phyloP scores from a whole-genome alignment of 2,797 vertebrate species.

The Crocidura indochinensis region DNA sequence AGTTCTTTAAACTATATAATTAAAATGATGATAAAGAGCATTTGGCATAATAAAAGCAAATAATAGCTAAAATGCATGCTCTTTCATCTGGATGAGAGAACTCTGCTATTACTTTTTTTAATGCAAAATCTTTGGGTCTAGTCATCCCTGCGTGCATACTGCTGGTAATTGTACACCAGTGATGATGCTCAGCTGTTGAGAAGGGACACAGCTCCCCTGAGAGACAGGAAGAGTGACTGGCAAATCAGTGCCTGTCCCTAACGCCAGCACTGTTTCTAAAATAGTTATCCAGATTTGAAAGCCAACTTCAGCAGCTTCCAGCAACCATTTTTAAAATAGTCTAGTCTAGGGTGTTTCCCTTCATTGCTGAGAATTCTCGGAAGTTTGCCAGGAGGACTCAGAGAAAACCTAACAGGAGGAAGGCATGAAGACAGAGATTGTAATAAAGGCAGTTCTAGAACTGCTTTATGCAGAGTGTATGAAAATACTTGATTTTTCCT shows the following conservation, averaged over 20 bases:
- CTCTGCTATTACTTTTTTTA: conserved; percentile 15
- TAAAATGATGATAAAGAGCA: conserved; percentile 1
- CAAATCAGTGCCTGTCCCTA: too few species aligned
- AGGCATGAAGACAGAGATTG: neutral
- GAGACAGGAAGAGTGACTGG: fast-evolving
- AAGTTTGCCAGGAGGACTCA: conserved; percentile 6
- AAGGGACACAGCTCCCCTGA: neutral
- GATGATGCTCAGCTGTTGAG: neutral
- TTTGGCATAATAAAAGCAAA: neutral
- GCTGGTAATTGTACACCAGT: neutral
- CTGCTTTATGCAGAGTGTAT: neutral
- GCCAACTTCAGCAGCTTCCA: conserved; percentile 36
- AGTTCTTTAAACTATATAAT: neutral
- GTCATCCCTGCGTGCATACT: too few species aligned
- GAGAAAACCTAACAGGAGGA: neutral
- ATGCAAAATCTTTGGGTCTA: neutral
- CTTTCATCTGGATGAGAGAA: conserved; percentile 21
- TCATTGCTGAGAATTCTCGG: conserved; percentile 1
- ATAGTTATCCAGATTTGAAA: conserved; percentile 6
- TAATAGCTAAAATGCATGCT: neutral
- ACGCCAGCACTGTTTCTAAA: neutral
- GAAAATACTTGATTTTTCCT: neutral
- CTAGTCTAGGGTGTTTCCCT: neutral
- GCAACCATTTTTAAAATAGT: conserved; percentile 10
- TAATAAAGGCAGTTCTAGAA: conserved; percentile 19